A percentile compares a stretch with the other conserved stretches of the same genome.
Evolutionary conservation across 2,113 vertebrate species (phyloP).

Genomic region (Mobula birostris): DNA sequence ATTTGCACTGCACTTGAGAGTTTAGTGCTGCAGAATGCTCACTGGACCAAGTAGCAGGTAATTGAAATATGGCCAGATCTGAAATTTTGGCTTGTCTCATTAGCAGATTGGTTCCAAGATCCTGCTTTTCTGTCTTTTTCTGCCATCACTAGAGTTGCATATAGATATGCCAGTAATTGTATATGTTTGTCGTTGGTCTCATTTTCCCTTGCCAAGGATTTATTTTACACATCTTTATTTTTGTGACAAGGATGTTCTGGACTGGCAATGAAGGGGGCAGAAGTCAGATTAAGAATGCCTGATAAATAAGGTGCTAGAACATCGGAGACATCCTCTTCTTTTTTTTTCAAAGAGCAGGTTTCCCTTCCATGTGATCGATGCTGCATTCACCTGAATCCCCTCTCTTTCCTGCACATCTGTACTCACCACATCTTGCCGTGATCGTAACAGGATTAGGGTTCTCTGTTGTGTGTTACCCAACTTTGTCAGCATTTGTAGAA

Average conservation of each 20-base stretch:
- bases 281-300: no score
- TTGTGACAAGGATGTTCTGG: background rate
- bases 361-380: no score
- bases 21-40: background rate
- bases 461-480: no score
- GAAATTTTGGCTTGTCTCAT: background rate
- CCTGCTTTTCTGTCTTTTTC: background rate
- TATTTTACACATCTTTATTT: background rate
- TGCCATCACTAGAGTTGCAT: background rate
- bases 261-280: no score
- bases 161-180: background rate
- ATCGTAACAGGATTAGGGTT: no score
- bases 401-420: no score
- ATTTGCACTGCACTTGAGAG: background rate
- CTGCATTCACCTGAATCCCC: no score
- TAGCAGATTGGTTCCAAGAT: background rate
- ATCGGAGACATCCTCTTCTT: no score
- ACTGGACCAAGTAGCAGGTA: background rate
- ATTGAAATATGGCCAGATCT: background rate
- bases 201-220: background rate
- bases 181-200: background rate
- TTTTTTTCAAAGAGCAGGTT: no score
- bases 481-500: no score
- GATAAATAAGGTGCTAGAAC: no score
- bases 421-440: no score